Percentiles rank a stretch among this genome's conserved stretches.
Evolutionary conservation across 2,113 vertebrate species (phyloP).

Genomic region (Microtus montanus): DNA sequence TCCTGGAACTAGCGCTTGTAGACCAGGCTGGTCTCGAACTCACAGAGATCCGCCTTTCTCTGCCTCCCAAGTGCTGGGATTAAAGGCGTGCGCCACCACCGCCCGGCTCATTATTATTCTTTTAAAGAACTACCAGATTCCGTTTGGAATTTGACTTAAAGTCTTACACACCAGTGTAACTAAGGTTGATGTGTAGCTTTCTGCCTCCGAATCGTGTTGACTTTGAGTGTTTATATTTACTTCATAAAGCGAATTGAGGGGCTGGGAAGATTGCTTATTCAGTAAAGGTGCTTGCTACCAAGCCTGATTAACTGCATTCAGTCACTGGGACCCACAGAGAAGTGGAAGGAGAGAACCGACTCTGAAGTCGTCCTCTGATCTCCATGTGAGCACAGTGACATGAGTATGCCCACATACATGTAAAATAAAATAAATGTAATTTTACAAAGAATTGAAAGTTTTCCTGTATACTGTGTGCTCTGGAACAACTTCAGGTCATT

Average conservation of each 20-base stretch:
- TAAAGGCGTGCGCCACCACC: too few relatives aligned
- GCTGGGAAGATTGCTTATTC: background rate
- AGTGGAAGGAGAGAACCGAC: background rate
- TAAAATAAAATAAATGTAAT: background rate
- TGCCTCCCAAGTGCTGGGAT: too few relatives aligned
- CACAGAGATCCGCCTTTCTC: too few relatives aligned
- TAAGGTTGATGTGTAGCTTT: background rate
- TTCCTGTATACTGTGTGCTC: background rate
- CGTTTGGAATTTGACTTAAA: background rate
- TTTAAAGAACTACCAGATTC: background rate
- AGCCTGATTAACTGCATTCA: background rate
- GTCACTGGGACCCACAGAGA: background rate
- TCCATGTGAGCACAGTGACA: background rate
- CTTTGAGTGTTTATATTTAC: slow-evolving; percentile 33
- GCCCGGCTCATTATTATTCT: background rate
- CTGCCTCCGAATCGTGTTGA: background rate
- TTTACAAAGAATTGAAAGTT: background rate
- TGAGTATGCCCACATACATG: background rate
- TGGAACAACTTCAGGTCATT: background rate
- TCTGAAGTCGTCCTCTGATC: background rate
- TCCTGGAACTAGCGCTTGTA: too few relatives aligned
- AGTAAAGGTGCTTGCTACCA: background rate
- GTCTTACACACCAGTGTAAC: background rate
- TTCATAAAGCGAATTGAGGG: background rate
- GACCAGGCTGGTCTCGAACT: too few relatives aligned